phyloP scores from a whole-genome alignment of 2,113 vertebrate genomes.

The Melanerpes formicivorus region DNA sequence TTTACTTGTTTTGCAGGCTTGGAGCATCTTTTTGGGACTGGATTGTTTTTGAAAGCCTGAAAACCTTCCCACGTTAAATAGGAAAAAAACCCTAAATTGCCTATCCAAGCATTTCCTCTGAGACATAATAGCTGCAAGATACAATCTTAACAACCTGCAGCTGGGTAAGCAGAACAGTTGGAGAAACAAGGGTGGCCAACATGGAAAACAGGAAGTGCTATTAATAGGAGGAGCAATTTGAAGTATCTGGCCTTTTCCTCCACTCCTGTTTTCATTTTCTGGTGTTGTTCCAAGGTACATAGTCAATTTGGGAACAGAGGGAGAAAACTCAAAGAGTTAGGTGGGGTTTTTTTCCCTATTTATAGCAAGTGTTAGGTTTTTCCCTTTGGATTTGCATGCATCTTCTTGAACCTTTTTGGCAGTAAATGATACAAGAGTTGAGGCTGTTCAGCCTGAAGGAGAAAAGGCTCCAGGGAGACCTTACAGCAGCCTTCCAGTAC shows the following conservation, averaged over 20 bases:
- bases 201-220: conserved; percentile 27
- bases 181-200: background rate
- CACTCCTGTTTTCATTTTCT: background rate
- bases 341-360: background rate
- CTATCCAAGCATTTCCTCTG: conserved; percentile 22
- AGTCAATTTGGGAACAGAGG: background rate
- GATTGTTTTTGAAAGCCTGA: conserved; percentile 3
- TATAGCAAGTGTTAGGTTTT: background rate
- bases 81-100: background rate
- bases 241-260: conserved; percentile 6
- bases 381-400: background rate
- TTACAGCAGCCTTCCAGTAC: no score
- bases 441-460: no score
- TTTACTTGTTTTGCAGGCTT: background rate
- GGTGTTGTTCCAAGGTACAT: background rate
- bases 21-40: background rate
- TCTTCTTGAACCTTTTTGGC: background rate
- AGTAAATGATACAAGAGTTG: background rate
- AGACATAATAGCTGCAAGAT: conserved; percentile 26
- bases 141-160: conserved; percentile 29
- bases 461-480: no score
- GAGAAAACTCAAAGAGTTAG: background rate
- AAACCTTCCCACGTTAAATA: background rate
- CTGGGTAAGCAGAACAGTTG: conserved; percentile 39
- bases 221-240: conserved; percentile 1